phyloP scores from a whole-genome alignment of 2,888 invertebrate genomes.

The Galeruca laticollis region DNA sequence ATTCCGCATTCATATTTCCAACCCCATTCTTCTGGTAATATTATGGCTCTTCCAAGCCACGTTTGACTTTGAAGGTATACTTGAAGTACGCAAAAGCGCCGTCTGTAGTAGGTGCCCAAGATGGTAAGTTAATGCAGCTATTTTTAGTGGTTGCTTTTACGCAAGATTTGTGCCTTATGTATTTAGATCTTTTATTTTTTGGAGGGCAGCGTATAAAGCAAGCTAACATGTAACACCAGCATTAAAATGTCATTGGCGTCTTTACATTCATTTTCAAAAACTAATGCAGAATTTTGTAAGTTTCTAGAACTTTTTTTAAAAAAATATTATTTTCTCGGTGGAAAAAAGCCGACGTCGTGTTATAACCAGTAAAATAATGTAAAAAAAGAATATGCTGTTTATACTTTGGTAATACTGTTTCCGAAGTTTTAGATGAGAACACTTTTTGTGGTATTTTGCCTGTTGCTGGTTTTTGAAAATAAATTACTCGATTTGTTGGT shows the following conservation, averaged over 20 bases:
- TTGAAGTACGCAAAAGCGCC: neutral
- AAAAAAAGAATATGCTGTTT: conserved; percentile 39
- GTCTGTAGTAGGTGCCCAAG: conserved; percentile 33
- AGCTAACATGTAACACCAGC: no score
- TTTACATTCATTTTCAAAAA: conserved; percentile 35
- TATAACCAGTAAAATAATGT: conserved; percentile 39
- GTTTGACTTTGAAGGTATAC: no score
- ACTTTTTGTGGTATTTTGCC: conserved; percentile 36
- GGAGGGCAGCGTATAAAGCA: no score
- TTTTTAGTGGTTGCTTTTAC: conserved; percentile 40
- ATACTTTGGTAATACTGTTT: conserved; percentile 29
- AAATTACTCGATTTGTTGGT: conserved; percentile 32
- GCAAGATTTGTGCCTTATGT: no score
- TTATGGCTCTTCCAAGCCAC: no score
- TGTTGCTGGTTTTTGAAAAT: conserved; percentile 36
- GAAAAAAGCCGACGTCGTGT: conserved; percentile 36
- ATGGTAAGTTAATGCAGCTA: conserved; percentile 36
- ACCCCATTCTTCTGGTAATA: no score
- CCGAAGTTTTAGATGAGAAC: conserved; percentile 34
- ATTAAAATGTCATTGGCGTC: conserved; percentile 31
- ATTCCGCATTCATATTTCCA: no score
- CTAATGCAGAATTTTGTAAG: conserved; percentile 24
- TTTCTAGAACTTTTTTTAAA: neutral
- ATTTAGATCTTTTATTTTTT: no score
- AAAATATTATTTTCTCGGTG: conserved; percentile 10